These are phyloP conservation scores for Leptinotarsa texana DNA, from an alignment of 1,140 invertebrate genomes.

Conservation along the genomic window DNA sequence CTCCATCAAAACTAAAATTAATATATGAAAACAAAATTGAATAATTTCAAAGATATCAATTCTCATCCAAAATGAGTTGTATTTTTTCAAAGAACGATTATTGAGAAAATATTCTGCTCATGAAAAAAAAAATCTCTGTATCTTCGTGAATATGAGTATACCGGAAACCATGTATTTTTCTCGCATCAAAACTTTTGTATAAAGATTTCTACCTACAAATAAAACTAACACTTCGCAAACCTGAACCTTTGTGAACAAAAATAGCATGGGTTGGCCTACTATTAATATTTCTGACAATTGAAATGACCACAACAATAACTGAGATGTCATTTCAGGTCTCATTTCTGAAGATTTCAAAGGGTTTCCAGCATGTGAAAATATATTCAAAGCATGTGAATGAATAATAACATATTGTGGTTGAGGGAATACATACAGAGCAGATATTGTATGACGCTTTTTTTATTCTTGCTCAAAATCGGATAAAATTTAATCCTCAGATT, in stretches of 20 bases:
- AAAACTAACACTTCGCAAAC: conserved; percentile 5
- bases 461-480: conserved; percentile 25
- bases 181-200: neutral
- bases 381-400: neutral
- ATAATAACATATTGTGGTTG: conserved; percentile 7
- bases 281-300: conserved; percentile 26
- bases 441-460: conserved; percentile 16
- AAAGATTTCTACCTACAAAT: neutral
- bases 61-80: no score
- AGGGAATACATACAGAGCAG: conserved; percentile 6
- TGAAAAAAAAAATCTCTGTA: no score
- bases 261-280: conserved; percentile 8
- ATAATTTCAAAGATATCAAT: no score
- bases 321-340: conserved; percentile 14
- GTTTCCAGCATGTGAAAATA: conserved; percentile 9
- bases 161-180: conserved; percentile 5
- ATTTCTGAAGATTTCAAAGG: conserved; percentile 22
- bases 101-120: no score
- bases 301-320: conserved; percentile 24
- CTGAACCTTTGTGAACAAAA: neutral
- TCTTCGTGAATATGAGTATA: neutral
- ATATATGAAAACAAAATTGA: no score
- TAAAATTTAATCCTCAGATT: conserved; percentile 26
- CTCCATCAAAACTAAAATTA: no score
- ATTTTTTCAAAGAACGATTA: no score